Evolutionary conservation across 2,797 vertebrate species (phyloP).

Genomic region (Phrynocephalus forsythii): DNA sequence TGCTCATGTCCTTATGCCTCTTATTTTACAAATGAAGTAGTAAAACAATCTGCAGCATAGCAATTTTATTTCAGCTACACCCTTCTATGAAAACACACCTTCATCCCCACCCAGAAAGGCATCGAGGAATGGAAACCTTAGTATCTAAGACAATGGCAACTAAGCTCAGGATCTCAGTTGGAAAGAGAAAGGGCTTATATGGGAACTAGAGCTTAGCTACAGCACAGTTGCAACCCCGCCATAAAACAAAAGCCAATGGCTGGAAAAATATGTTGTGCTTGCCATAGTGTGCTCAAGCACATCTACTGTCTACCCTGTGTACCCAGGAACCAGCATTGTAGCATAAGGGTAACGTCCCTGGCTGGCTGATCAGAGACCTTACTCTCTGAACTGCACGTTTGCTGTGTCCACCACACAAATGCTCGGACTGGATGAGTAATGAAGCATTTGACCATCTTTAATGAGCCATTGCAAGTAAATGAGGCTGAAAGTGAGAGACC

Average conservation of each 20-base stretch:
- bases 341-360: not conserved
- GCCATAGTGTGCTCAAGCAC: not conserved
- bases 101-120: not conserved
- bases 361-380: not conserved
- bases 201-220: not conserved
- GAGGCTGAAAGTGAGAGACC: conserved; percentile 53
- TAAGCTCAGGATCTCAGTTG: not conserved
- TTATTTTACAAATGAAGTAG: not conserved
- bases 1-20: not conserved
- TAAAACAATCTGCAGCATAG: not conserved
- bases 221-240: not conserved
- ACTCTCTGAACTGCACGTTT: not conserved
- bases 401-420: conserved; percentile 23
- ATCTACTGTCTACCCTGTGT: not conserved
- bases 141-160: not conserved
- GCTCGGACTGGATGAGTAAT: conserved; percentile 54
- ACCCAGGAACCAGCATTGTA: not conserved
- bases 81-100: not conserved
- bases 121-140: not conserved
- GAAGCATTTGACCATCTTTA: conserved; percentile 63
- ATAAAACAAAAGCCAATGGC: not conserved
- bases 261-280: not conserved
- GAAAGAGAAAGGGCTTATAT: not conserved
- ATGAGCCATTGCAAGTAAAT: conserved; percentile 70
- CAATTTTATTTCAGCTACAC: not conserved